A percentile compares a stretch with the other conserved stretches of the same genome.
Evolutionary conservation across 1,140 invertebrate species (phyloP).

Genomic region (Penaeus vannamei): DNA sequence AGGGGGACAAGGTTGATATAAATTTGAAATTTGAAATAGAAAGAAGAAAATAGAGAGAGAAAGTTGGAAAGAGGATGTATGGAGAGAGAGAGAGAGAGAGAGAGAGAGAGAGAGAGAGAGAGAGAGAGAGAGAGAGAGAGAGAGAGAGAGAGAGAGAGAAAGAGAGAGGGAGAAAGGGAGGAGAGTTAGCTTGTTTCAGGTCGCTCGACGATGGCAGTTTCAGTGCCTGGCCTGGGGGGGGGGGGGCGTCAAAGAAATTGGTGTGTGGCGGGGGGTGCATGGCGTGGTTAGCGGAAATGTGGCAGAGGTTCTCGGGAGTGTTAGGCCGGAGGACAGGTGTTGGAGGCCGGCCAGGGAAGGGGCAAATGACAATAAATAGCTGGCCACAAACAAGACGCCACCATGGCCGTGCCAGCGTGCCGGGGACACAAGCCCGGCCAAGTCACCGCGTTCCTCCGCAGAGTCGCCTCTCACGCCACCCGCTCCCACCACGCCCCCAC

Average conservation of each 20-base stretch:
- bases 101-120: background rate
- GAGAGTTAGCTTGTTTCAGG: too few species aligned
- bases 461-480: too few species aligned
- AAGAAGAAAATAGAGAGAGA: background rate
- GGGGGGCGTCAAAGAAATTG: background rate
- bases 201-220: too few species aligned
- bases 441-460: too few species aligned
- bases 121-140: background rate
- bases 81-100: background rate
- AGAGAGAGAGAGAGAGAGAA: background rate
- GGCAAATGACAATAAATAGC: conserved; percentile 55
- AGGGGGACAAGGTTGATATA: background rate
- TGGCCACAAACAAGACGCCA: conserved; percentile 44
- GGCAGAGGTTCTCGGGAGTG: too few species aligned
- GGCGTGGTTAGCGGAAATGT: background rate
- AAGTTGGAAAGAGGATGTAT: background rate
- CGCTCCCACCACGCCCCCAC: background rate
- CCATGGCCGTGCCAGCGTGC: background rate
- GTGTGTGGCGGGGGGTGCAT: background rate
- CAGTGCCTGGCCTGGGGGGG: too few species aligned
- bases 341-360: conserved; percentile 48
- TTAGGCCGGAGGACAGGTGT: conserved; percentile 21
- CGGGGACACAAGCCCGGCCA: too few species aligned
- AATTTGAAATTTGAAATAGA: background rate
- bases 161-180: background rate